Evolutionary conservation across 2,113 vertebrate species (phyloP), one percentile per base, ranked within the genome.

Genomic region (Gallinago media): DNA sequence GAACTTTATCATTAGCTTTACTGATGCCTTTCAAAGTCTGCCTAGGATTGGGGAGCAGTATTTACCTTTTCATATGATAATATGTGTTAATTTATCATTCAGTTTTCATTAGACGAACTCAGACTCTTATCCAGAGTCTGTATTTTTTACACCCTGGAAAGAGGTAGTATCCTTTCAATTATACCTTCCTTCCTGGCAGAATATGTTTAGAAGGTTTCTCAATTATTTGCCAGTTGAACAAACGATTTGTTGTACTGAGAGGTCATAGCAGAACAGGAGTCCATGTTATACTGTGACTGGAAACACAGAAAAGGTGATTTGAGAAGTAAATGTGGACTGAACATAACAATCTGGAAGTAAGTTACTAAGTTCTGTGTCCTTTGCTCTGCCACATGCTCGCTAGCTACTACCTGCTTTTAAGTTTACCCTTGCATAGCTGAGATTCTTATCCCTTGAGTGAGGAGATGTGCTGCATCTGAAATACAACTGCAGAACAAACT

Each of bases 1-100:
- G 31, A 71, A 80, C 42, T 16, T 46, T 58, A 12, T 62, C 15
- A 34, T 36, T 58, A 50, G 27, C 25, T 77, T 55, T 81, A 71
- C 23, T 61, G 17, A 38, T 81, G 29, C 34, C 23, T 56, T n/a
- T 40, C 19, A 31, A 59, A 55, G 29, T 47, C 19, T 38, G 40
- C 8, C 4, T 44, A 46, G 82, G 21, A 42, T 4, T 40, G 32
- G 73, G 0, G 0, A 56, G 27, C 23, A 38, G 13, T 21, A 14
- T 38, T 77, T 77, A 50, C 20, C 36, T 34, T 75, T 79, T 44
- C 34, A 42, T 47, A 42, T 9, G 9, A 71, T 29, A 23, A 74
- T 73, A 71, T 1, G 1, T 44, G 40, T 44, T 29, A 50, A 65
- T 42, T 42, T 42, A 42, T 55, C 31, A 58, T 38, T 52, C 31